phyloP scores from a whole-genome alignment of 2,797 vertebrate genomes.

The Phrynocephalus guinanensis region DNA sequence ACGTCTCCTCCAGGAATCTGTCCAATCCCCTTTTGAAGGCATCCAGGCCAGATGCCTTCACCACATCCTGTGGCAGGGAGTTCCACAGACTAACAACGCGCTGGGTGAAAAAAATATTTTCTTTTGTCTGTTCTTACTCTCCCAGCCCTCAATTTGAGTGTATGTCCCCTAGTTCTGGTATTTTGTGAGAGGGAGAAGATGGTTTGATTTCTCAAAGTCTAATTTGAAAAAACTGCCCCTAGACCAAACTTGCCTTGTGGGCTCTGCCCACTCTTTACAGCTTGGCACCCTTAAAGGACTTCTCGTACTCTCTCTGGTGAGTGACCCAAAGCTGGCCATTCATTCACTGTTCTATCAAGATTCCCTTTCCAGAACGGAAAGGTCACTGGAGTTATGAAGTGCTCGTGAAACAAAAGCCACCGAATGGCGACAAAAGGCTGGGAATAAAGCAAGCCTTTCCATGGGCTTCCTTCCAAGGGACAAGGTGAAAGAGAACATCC shows the following conservation, averaged over 20 bases:
- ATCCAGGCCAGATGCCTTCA: no score
- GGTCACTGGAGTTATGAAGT: constrained; percentile 64
- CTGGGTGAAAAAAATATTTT: no score
- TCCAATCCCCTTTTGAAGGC: no score
- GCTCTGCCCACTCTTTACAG: constrained; percentile 45
- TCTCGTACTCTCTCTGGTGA: constrained; percentile 49
- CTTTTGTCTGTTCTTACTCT: no score
- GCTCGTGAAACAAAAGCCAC: constrained; percentile 48
- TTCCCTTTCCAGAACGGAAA: constrained; percentile 64
- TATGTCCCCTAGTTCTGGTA: no score
- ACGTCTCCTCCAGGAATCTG: no score
- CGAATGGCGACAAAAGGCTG: constrained; percentile 33
- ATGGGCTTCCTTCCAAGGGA: constrained; percentile 8
- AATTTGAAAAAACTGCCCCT: constrained; percentile 49
- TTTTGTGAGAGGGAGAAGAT: no score
- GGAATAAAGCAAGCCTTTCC: constrained; percentile 31
- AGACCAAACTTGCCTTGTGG: constrained; percentile 17
- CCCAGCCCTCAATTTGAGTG: no score
- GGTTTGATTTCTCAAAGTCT: constrained; percentile 47
- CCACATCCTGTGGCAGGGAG: no score
- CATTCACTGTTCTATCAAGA: constrained; percentile 68
- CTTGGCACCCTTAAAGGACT: constrained; percentile 62
- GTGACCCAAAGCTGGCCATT: constrained; percentile 62
- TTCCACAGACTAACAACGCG: no score
- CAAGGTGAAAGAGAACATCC: neutral